phyloP scores from a whole-genome alignment of 2,888 invertebrate species.

The Scelioninae gen. 2 region DNA sequence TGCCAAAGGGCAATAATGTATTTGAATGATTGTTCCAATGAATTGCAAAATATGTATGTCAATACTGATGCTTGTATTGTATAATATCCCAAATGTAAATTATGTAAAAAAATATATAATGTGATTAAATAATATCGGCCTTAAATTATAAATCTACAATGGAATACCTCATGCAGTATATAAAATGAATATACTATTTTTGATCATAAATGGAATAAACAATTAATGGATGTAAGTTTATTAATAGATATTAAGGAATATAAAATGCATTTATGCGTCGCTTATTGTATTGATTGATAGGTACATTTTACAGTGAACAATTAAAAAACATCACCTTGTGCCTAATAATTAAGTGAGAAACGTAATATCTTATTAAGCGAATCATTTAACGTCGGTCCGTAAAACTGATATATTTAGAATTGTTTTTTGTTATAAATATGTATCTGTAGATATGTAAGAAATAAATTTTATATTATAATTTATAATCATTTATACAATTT shows the following conservation, averaged over 20 bases:
- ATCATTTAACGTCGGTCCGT: constrained; percentile 24
- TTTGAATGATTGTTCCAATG: too few relatives aligned
- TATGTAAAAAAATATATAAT: constrained; percentile 16
- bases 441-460: constrained; percentile 41
- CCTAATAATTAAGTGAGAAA: constrained; percentile 34
- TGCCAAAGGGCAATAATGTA: too few relatives aligned
- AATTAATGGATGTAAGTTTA: background rate
- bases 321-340: constrained; percentile 41
- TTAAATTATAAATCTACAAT: constrained; percentile 14
- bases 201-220: constrained; percentile 13
- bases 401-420: constrained; percentile 34
- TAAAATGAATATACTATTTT: constrained; percentile 10
- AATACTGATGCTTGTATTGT: background rate
- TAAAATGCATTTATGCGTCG: constrained; percentile 3
- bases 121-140: constrained; percentile 13
- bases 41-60: too few relatives aligned
- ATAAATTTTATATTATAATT: constrained; percentile 46
- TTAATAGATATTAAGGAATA: background rate
- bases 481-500: background rate
- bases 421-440: constrained; percentile 45
- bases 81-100: constrained; percentile 17
- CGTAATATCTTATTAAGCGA: constrained; percentile 34
- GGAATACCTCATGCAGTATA: constrained; percentile 26
- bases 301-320: constrained; percentile 11
- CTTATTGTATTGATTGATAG: background rate